Evolutionary conservation across 2,888 invertebrate species (phyloP).

Genomic region (Lingula anatina): DNA sequence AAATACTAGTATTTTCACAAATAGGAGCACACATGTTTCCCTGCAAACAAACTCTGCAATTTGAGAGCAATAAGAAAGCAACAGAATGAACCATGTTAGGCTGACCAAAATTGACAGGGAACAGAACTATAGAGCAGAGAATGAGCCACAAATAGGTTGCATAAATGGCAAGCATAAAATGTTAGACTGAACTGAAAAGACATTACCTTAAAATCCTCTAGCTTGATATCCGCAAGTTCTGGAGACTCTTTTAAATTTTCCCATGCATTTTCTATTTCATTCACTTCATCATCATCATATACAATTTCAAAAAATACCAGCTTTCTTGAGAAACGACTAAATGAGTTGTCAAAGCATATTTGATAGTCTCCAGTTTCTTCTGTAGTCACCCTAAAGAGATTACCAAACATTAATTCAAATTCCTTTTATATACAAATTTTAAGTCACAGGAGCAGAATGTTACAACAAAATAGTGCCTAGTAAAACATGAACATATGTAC

Average conservation of each 20-base stretch:
- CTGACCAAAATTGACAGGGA: too few relatives aligned
- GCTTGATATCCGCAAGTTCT: slow-evolving; percentile 57
- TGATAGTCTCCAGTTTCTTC: slow-evolving; percentile 67
- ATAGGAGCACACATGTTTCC: too few relatives aligned
- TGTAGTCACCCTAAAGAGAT: slow-evolving; percentile 56
- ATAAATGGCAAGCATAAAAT: too few relatives aligned
- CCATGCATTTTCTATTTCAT: slow-evolving; percentile 24
- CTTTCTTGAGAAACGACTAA: slow-evolving; percentile 76
- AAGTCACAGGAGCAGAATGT: neutral
- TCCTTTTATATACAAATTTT: neutral
- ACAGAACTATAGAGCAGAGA: too few relatives aligned
- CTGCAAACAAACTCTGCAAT: too few relatives aligned
- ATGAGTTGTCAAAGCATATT: slow-evolving; percentile 83
- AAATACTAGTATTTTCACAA: too few relatives aligned
- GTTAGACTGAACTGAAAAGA: neutral
- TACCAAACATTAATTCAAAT: neutral
- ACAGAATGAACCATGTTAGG: too few relatives aligned
- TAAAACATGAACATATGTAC: too few relatives aligned
- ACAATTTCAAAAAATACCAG: slow-evolving; percentile 75
- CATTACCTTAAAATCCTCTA: slow-evolving; percentile 44
- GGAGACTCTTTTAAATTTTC: too few relatives aligned
- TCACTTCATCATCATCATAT: slow-evolving; percentile 33
- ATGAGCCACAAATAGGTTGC: too few relatives aligned
- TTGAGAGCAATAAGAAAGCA: too few relatives aligned
- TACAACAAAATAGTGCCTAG: too few relatives aligned